phyloP scores from a whole-genome alignment of 2,113 vertebrate species.

The Sceloporus tristichus region DNA sequence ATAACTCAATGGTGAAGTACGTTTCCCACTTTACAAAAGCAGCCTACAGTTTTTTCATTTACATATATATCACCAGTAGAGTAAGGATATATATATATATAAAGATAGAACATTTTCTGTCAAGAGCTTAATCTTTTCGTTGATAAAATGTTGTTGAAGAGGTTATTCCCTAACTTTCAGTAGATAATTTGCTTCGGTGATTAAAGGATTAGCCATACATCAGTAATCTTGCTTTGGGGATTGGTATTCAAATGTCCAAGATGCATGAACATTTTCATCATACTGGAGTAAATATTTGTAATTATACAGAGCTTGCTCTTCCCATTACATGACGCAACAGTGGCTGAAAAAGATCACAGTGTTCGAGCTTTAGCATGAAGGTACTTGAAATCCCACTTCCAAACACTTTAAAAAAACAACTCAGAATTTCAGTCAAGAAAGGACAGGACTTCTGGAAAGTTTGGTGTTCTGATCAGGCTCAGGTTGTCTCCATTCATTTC shows the following conservation, averaged over 20 bases:
- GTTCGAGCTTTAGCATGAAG: constrained; percentile 32
- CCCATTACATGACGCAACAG: neutral
- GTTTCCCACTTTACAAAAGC: neutral
- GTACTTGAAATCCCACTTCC: constrained; percentile 17
- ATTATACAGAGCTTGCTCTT: constrained; percentile 22
- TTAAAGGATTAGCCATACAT: constrained; percentile 48
- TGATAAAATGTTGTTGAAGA: constrained; percentile 44
- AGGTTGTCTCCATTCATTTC: neutral
- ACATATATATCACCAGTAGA: neutral
- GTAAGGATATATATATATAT: neutral
- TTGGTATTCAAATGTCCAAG: constrained; percentile 41
- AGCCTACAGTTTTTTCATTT: neutral
- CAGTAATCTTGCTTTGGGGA: constrained; percentile 33
- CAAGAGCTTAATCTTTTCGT: constrained; percentile 22
- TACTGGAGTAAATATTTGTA: constrained; percentile 37
- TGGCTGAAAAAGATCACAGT: constrained; percentile 14
- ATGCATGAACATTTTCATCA: constrained; percentile 9
- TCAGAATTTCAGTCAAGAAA: neutral
- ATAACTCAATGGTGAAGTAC: neutral
- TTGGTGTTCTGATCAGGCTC: too few relatives aligned
- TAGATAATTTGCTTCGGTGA: constrained; percentile 22
- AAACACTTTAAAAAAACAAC: neutral
- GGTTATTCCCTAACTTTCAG: constrained; percentile 29
- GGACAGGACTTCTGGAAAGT: neutral
- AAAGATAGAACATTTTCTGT: constrained; percentile 6